phyloP scores from a whole-genome alignment of 2,888 invertebrate species.

The Melolontha melolontha region DNA sequence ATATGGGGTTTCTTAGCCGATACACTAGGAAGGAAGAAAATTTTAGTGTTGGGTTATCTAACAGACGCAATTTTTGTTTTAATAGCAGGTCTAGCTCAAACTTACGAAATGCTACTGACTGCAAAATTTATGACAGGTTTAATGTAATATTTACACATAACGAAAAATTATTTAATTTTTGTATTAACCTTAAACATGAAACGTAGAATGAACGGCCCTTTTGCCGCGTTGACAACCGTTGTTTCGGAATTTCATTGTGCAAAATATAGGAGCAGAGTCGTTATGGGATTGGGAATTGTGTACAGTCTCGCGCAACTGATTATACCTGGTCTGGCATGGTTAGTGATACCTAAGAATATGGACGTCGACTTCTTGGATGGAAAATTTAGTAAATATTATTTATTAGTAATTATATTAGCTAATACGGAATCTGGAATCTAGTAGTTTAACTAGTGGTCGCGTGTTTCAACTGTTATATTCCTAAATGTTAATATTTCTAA shows the following conservation, averaged over 20 bases:
- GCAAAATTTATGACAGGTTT: slow-evolving; percentile 81
- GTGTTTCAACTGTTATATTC: neutral
- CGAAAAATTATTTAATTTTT: neutral
- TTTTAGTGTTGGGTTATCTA: slow-evolving; percentile 76
- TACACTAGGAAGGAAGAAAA: slow-evolving; percentile 76
- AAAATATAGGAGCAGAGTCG: slow-evolving; percentile 74
- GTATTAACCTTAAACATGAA: no score
- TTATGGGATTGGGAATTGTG: slow-evolving; percentile 76
- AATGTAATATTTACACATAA: slow-evolving; percentile 57
- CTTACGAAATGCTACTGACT: slow-evolving; percentile 74
- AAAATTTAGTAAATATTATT: slow-evolving; percentile 58
- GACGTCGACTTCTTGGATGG: slow-evolving; percentile 64
- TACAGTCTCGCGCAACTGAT: slow-evolving; percentile 74
- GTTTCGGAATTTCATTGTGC: slow-evolving; percentile 80
- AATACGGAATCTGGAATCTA: neutral
- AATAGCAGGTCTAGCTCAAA: slow-evolving; percentile 74
- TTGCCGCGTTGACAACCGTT: slow-evolving; percentile 79
- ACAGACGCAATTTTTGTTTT: slow-evolving; percentile 74
- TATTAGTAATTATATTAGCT: no score
- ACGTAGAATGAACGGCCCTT: slow-evolving; percentile 76
- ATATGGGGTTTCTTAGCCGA: slow-evolving; percentile 85
- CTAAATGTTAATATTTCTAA: no score
- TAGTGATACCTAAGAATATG: slow-evolving; percentile 74
- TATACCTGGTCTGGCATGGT: slow-evolving; percentile 79
- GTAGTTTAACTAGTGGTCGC: neutral